Evolutionary conservation across 1,140 invertebrate genomes (phyloP), one percentile per base, ranked within the genome.

Genomic region (Harlomillsia oculata): DNA sequence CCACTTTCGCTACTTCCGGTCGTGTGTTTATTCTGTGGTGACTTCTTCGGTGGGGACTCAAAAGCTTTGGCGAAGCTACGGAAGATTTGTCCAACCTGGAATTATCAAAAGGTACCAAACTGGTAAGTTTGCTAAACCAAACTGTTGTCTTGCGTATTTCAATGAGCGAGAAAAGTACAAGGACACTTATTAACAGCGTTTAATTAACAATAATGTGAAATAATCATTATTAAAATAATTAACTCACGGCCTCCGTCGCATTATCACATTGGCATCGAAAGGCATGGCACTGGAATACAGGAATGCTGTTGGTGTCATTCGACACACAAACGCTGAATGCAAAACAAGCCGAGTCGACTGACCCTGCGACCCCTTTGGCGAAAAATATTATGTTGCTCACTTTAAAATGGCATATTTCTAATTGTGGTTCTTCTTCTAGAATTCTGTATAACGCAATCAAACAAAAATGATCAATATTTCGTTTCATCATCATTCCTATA

Each of bases 291-390:
- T 96, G 89, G 74, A 95, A 95, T 43, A 97, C 85, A 32, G 87
- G n/a, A n/a, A n/a, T n/a, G n/a, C n/a, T n/a, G n/a, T n/a, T n/a
- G n/a, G n/a, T n/a, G 82, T 8, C 84, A 83, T 69, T 93, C 89
- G 65, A 83, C 79, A 16, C 83, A 87, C 66, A 93, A 86, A 18
- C 79, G 78, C 69, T 97, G 92, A 26, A 89, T 89, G 81, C 89
- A 97, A 0, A 93, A 97, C 72, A 98, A 97, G 30, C 93, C 93
- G 76, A 98, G 97, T 74, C 95, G 98, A 11, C 87, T 80, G 3
- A 84, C 82, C 67, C 95, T 91, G 2, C 77, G 72, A 18, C 77
- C 78, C 95, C 95, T 39, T 90, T 80, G 9, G 90, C 89, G 73
- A 95, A 98, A 75, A 96, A 95, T 49, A 96, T 76, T 62, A 98